A percentile compares a stretch with the other conserved stretches of the same genome.
Conservation (phyloP, 2,797 vertebrate genomes). For the Sebastolobus alascanus region DNA sequence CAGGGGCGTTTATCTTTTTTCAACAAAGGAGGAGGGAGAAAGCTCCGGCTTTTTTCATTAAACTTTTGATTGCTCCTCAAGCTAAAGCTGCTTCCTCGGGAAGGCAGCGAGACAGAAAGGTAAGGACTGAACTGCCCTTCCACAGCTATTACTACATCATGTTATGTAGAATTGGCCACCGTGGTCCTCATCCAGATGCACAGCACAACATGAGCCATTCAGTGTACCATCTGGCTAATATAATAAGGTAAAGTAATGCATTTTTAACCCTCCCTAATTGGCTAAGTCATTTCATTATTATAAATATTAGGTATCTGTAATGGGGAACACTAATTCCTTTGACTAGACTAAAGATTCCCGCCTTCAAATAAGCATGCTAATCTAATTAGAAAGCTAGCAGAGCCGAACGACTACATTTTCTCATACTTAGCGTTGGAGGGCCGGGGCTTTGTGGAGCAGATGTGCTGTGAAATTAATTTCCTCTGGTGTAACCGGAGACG, state of each 20-base stretch:
- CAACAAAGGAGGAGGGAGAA: slow-evolving; percentile 60
- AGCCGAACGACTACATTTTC: slow-evolving; percentile 97
- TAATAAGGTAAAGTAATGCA: slow-evolving; percentile 93
- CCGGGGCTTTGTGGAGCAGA: slow-evolving; percentile 95
- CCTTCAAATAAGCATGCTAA: slow-evolving; percentile 96
- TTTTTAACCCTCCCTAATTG: slow-evolving; percentile 98
- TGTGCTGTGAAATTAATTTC: slow-evolving; percentile 99
- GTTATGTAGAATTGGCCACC: slow-evolving; percentile 80
- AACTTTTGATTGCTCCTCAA: slow-evolving; percentile 79
- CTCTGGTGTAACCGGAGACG: slow-evolving; percentile 99
- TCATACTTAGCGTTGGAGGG: slow-evolving; percentile 98
- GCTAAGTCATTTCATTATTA: slow-evolving; percentile 96
- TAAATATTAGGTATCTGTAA: slow-evolving; percentile 97
- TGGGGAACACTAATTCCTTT: slow-evolving; percentile 94
- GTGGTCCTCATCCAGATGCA: slow-evolving; percentile 88
- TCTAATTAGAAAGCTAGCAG: slow-evolving; percentile 99
- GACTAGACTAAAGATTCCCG: slow-evolving; percentile 93
- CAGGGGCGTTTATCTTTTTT: slow-evolving; percentile 71
- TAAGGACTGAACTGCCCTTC: slow-evolving; percentile 62
- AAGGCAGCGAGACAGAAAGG: slow-evolving; percentile 60
- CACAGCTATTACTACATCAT: slow-evolving; percentile 71
- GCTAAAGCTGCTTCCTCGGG: slow-evolving; percentile 69
- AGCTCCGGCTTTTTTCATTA: slow-evolving; percentile 68
- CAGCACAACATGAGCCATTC: slow-evolving; percentile 82
- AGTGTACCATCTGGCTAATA: slow-evolving; percentile 91